Conservation (phyloP, 2,888 invertebrate genomes). For the Harpalus rubripes region DNA sequence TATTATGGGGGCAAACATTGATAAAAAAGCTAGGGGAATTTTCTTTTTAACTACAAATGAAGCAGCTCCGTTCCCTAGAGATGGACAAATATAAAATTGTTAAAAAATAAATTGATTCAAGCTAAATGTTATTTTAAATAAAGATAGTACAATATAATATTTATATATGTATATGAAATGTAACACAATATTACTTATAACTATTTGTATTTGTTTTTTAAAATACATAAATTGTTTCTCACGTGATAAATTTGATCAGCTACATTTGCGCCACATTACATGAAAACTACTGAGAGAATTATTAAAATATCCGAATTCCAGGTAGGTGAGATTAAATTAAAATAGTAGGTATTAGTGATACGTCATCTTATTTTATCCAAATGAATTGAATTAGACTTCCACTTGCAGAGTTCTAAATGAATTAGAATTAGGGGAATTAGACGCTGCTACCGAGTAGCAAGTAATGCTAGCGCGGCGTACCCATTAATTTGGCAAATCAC, state of each 20-base stretch:
- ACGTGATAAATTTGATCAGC: too few relatives aligned
- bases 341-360: neutral
- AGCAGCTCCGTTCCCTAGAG: conserved; percentile 37
- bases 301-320: neutral
- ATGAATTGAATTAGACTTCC: conserved; percentile 19
- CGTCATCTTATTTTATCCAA: conserved; percentile 12
- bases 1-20: conserved; percentile 75
- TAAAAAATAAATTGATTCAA: neutral
- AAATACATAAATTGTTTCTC: too few relatives aligned
- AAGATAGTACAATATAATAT: too few relatives aligned
- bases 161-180: too few relatives aligned
- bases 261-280: neutral
- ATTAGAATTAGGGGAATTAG: conserved; percentile 5
- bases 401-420: conserved; percentile 33
- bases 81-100: neutral
- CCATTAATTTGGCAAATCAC: conserved; percentile 40
- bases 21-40: conserved; percentile 73
- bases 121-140: neutral
- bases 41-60: conserved; percentile 74
- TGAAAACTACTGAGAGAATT: neutral
- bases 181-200: too few relatives aligned
- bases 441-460: neutral
- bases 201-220: too few relatives aligned
- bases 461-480: conserved; percentile 20
- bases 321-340: neutral